Evolutionary conservation across 2,797 vertebrate genomes (phyloP), one percentile per base, ranked within the genome.

Genomic region (Xenopus petersii): DNA sequence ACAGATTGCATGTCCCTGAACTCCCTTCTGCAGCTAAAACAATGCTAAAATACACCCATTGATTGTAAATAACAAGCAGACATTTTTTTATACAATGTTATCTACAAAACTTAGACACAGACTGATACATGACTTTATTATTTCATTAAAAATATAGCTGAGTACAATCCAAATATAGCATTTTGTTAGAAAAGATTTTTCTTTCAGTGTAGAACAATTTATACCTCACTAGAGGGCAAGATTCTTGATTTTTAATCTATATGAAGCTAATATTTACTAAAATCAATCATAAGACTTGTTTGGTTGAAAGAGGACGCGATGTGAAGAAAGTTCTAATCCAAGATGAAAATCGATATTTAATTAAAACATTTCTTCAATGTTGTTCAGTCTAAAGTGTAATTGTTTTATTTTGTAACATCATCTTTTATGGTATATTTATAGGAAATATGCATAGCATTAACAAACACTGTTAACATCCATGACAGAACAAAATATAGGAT

Each of bases 341-440:
- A 64, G 61, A 47, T 42, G 62, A 64, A 78, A 73, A 73, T 78
- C 75, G 64, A 78, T 78, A 78, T 78, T 78, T 78, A 78, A 78
- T 78, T 78, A 78, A 78, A 78, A 65, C 65, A 73, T 73, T 78
- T 73, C 70, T 73, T 33, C 42, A 24, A 47, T 73, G 75, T 73
- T 68, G 70, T 69, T 73, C 73, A 64, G 59, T 33, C 63, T 77
- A 51, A 60, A 24, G 12, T 67, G 64, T 58, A 48, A 68, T 56
- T 72, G 59, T 73, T 77, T 67, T 47, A 30, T 47, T 68, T 64
- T 68, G 49, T 56, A 42, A 60, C 48, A 73, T 72, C 70, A 77
- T 77, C 72, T 77, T 77, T 56, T 36, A 33, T 30, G 21, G 47
- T 13, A 71, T 24, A 24, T 71, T 70, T 71, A 36, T 42, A 66